Percentiles rank a stretch among this genome's conserved stretches.
phyloP scores from a whole-genome alignment of 2,797 vertebrate species.

The Sebastes nivosus region DNA sequence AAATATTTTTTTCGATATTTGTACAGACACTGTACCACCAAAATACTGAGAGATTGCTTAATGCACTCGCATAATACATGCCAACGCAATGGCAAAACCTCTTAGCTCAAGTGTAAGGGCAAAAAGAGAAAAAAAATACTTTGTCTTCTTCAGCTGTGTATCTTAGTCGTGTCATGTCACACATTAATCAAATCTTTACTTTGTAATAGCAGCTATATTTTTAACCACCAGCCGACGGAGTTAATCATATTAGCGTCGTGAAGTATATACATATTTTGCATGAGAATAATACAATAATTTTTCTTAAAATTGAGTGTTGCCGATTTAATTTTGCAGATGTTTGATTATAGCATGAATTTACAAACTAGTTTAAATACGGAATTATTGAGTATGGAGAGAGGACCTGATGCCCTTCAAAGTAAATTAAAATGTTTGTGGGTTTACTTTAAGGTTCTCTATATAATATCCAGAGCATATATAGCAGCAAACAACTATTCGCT shows the following conservation, averaged over 20 bases:
- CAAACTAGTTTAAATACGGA: not conserved
- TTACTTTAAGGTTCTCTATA: too few species aligned
- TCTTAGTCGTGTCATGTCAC: not conserved
- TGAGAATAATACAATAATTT: not conserved
- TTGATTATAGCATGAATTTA: not conserved
- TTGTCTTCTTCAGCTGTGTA: not conserved
- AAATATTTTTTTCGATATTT: constrained; percentile 56
- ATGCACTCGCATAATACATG: not conserved
- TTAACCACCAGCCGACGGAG: not conserved
- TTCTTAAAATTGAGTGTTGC: not conserved
- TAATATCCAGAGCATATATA: too few species aligned
- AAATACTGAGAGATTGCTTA: constrained; percentile 35
- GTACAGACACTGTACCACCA: constrained; percentile 16
- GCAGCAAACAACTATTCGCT: too few species aligned
- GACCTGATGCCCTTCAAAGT: not conserved
- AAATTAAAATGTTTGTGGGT: not conserved
- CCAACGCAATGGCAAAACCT: not conserved
- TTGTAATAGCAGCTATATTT: not conserved
- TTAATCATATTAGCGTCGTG: not conserved
- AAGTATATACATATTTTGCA: not conserved
- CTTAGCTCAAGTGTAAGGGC: not conserved
- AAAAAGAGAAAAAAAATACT: not conserved
- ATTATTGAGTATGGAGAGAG: not conserved
- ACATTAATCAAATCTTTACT: constrained; percentile 6
- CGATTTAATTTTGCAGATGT: not conserved